phyloP scores from a whole-genome alignment of 2,888 invertebrate genomes.

The Graphium colonna region DNA sequence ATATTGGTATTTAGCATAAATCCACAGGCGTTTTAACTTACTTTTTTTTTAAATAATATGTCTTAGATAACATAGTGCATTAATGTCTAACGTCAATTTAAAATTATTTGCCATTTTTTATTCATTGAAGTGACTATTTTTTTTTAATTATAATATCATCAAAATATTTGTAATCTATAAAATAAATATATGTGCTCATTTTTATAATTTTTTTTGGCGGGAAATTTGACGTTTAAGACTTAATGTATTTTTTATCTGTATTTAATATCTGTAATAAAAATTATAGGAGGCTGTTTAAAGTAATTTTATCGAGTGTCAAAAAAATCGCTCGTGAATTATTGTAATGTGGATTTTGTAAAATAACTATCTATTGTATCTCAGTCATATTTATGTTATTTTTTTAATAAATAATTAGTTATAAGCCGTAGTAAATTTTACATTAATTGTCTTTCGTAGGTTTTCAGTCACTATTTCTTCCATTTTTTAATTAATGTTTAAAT shows the following conservation, averaged over 20 bases:
- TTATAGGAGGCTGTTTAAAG: constrained; percentile 1
- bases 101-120: too few relatives aligned
- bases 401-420: not conserved
- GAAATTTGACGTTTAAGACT: not conserved
- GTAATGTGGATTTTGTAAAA: not conserved
- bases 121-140: too few relatives aligned
- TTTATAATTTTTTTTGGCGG: not conserved
- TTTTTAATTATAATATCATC: too few relatives aligned
- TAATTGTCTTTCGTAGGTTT: not conserved
- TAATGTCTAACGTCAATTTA: too few relatives aligned
- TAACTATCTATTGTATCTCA: constrained; percentile 8
- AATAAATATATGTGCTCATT: not conserved
- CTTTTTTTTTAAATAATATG: not conserved
- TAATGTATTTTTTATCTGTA: not conserved
- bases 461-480: constrained; percentile 28
- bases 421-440: not conserved
- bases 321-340: not conserved
- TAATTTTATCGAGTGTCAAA: not conserved
- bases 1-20: not conserved
- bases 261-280: not conserved
- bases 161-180: too few relatives aligned
- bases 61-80: too few relatives aligned
- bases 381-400: constrained; percentile 8
- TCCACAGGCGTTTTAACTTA: not conserved
- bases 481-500: constrained; percentile 23